These are phyloP conservation scores for Polyommatus iphigenia DNA, from an alignment of 2,888 invertebrate species.

Conservation along the genomic window DNA sequence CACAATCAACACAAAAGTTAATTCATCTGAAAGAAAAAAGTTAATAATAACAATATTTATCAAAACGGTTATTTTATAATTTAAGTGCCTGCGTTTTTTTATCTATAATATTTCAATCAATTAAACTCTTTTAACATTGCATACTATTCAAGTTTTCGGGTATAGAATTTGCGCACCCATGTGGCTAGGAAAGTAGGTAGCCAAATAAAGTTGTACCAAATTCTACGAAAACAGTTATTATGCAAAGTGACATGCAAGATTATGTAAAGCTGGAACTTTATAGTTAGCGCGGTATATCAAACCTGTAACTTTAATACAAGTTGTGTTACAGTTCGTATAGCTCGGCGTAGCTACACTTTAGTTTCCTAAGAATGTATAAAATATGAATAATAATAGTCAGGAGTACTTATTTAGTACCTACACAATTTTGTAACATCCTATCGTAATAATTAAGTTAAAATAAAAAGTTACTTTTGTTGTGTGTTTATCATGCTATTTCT, in stretches of 20 bases:
- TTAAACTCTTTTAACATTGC: not conserved
- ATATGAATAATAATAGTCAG: not conserved
- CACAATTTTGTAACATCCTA: not conserved
- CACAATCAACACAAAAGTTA: not conserved
- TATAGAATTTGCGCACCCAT: not conserved
- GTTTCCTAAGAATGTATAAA: not conserved
- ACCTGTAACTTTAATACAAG: constrained; percentile 7
- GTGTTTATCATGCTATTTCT: no score
- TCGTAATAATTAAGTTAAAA: no score
- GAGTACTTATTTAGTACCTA: not conserved
- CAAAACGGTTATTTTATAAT: not conserved
- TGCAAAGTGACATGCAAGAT: not conserved
- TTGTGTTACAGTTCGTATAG: not conserved
- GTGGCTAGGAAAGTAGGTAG: not conserved
- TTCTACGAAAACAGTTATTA: not conserved
- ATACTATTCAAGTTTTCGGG: not conserved
- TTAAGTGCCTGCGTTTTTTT: not conserved
- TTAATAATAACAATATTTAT: not conserved
- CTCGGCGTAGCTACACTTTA: not conserved
- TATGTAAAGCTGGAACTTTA: not conserved
- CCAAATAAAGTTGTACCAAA: not conserved
- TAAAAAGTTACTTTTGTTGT: not conserved
- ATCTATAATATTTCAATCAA: not conserved
- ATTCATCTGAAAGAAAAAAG: not conserved
- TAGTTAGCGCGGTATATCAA: not conserved